A percentile compares a stretch with the other conserved stretches of the same genome.
These are phyloP conservation scores for Toxotes chatareus DNA, from an alignment of 2,113 vertebrate species.

Conservation along the genomic window DNA sequence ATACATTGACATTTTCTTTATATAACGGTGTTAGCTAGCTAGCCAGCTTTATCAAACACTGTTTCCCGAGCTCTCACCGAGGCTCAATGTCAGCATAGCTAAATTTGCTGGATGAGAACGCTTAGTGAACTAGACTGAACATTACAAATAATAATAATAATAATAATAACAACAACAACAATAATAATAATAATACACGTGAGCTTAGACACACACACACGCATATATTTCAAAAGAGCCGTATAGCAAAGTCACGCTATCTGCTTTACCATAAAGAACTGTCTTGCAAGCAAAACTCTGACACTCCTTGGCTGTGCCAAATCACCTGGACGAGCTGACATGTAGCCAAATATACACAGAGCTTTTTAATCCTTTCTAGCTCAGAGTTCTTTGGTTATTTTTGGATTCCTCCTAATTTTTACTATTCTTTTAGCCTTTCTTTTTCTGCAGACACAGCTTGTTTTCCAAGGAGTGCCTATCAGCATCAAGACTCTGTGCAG, in stretches of 20 bases:
- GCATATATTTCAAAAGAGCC: too few species aligned
- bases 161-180: too few species aligned
- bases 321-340: constrained; percentile 40
- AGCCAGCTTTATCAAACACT: too few species aligned
- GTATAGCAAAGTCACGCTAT: background rate
- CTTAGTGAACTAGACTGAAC: too few species aligned
- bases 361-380: constrained; percentile 39
- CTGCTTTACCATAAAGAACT: background rate
- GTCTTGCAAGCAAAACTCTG: background rate
- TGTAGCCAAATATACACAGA: constrained; percentile 18
- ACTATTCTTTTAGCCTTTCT: constrained; percentile 36
- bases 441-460: constrained; percentile 38
- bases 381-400: constrained; percentile 42
- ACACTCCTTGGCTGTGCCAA: constrained; percentile 2
- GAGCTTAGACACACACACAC: too few species aligned
- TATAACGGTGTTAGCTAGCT: too few species aligned
- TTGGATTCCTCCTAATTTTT: constrained; percentile 20
- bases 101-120: too few species aligned
- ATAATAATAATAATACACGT: too few species aligned
- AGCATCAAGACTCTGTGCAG: constrained; percentile 11
- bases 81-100: too few species aligned
- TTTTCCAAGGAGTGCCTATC: constrained; percentile 42
- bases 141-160: too few species aligned
- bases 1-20: too few species aligned
- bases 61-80: too few species aligned